These are phyloP conservation scores for Mycalesis mineus DNA, from an alignment of 2,888 invertebrate genomes.

Conservation along the genomic window DNA sequence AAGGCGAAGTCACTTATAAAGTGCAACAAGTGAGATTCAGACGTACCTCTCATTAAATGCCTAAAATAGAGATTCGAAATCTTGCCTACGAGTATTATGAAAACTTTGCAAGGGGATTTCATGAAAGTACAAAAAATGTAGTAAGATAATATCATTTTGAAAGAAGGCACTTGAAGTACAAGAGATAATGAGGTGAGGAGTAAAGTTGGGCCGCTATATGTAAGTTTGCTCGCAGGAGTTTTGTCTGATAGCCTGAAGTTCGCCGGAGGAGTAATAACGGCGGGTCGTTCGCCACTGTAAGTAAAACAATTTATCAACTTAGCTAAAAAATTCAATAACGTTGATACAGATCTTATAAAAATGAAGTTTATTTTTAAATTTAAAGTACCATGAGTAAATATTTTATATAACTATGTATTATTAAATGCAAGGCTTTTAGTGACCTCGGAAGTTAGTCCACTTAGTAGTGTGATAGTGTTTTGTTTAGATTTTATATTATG, in stretches of 20 bases:
- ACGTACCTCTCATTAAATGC: constrained; percentile 25
- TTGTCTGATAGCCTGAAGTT: constrained; percentile 85
- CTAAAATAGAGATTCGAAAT: neutral
- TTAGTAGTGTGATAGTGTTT: too few species aligned
- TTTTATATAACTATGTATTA: too few species aligned
- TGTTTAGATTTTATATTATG: too few species aligned
- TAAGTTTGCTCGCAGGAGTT: constrained; percentile 91
- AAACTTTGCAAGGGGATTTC: constrained; percentile 2
- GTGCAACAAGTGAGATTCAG: constrained; percentile 19
- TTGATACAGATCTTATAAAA: neutral
- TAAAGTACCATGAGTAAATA: neutral
- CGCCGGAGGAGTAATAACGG: constrained; percentile 88
- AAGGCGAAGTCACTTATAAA: constrained; percentile 22
- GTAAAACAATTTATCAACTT: constrained; percentile 31
- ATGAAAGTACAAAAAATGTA: constrained; percentile 32
- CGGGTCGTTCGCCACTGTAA: constrained; percentile 86
- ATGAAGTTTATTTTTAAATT: neutral
- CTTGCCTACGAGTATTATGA: neutral
- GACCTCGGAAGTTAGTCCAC: too few species aligned
- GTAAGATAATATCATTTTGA: constrained; percentile 35
- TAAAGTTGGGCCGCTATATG: constrained; percentile 80
- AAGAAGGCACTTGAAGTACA: constrained; percentile 59
- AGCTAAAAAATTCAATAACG: neutral
- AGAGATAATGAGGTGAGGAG: constrained; percentile 39
- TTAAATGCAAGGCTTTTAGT: too few species aligned